Conservation (phyloP, 2,888 invertebrate species). For the Linyphia triangularis region DNA sequence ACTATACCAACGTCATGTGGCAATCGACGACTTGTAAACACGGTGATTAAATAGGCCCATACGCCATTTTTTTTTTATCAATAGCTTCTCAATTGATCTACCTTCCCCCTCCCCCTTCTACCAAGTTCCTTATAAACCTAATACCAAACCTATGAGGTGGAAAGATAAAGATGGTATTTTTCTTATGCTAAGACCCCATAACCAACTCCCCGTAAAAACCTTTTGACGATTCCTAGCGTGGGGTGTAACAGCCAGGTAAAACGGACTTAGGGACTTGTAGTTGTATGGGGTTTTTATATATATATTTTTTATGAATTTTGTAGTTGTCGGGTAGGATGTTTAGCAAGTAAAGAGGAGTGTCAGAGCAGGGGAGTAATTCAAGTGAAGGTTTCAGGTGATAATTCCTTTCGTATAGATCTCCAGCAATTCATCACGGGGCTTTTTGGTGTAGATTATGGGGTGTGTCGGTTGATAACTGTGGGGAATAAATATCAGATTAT, state of each 20-base stretch:
- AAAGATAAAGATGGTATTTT: not conserved
- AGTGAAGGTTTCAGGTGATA: too few species aligned
- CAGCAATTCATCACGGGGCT: too few species aligned
- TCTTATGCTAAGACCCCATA: not conserved
- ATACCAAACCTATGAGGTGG: not conserved
- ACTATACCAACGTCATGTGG: conserved; percentile 2
- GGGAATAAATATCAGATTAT: too few species aligned
- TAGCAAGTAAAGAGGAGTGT: too few species aligned
- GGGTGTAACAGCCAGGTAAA: conserved; percentile 23
- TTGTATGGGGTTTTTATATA: too few species aligned
- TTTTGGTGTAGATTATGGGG: too few species aligned
- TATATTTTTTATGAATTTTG: too few species aligned
- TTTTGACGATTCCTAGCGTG: not conserved
- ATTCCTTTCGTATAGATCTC: too few species aligned
- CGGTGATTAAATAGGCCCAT: conserved; percentile 23
- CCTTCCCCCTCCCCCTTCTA: not conserved
- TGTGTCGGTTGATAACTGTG: too few species aligned
- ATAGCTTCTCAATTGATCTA: conserved; percentile 14
- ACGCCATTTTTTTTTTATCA: conserved; percentile 1
- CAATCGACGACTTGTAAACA: conserved; percentile 53
- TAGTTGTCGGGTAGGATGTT: too few species aligned
- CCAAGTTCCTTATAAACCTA: not conserved
- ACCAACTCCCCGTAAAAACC: conserved; percentile 1
- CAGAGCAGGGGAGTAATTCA: too few species aligned
- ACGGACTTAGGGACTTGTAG: not conserved